These are phyloP conservation scores for Branchipolynoe longqiensis DNA, from an alignment of 2,888 invertebrate genomes.

Conservation along the genomic window DNA sequence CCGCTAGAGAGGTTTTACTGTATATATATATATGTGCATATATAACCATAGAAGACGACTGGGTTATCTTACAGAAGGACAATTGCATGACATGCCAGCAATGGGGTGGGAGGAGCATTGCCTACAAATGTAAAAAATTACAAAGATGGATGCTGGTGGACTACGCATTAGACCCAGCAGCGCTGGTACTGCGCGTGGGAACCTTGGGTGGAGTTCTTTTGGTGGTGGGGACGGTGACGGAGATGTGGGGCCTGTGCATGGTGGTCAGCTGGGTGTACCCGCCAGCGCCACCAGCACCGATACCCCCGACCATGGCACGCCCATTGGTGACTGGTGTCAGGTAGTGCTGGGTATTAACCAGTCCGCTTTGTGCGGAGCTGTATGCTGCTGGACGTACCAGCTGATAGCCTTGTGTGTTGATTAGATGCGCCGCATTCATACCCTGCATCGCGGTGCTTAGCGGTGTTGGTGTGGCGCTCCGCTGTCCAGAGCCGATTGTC, in stretches of 20 bases:
- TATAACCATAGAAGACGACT: too few relatives aligned
- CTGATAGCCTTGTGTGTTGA: background rate
- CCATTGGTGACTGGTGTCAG: background rate
- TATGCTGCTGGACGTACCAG: background rate
- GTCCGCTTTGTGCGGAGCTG: conserved; percentile 25
- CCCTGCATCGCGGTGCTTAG: background rate
- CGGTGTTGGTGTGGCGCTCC: conserved; percentile 37
- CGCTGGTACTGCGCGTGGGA: conserved; percentile 10
- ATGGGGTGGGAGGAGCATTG: too few relatives aligned
- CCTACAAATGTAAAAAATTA: too few relatives aligned
- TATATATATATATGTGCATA: too few relatives aligned
- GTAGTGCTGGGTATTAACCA: conserved; percentile 16
- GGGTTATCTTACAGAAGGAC: too few relatives aligned
- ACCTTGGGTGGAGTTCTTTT: conserved; percentile 27
- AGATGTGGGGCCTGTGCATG: conserved; percentile 7
- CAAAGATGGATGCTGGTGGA: too few relatives aligned
- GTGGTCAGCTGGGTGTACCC: background rate
- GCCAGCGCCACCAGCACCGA: background rate
- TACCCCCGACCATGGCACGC: too few relatives aligned
- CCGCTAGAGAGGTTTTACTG: too few relatives aligned
- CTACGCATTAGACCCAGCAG: conserved; percentile 12
- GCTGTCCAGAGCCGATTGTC: background rate
- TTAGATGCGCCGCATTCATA: background rate
- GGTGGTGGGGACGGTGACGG: background rate
- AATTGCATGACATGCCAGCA: too few relatives aligned